A percentile compares a stretch with the other conserved stretches of the same genome.
Conservation (phyloP, 53 echinoderm and acorn worm species). For the Temnopleurus reevesii region DNA sequence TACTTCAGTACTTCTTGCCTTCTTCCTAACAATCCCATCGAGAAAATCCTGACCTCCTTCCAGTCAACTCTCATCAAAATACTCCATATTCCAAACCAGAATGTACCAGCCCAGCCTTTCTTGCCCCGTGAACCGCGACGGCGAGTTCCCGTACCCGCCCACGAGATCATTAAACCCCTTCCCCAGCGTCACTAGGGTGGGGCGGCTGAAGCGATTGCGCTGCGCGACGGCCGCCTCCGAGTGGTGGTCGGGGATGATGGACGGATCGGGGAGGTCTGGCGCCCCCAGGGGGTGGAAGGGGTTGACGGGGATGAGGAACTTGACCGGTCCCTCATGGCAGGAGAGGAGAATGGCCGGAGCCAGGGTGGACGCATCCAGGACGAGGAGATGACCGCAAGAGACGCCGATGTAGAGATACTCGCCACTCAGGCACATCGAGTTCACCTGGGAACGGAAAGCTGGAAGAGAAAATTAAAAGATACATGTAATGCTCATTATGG, state of each 20-base stretch:
- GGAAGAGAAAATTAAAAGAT: neutral
- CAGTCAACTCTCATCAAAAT: constrained; percentile 68
- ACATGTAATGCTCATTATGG: no score
- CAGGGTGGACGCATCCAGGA: constrained; percentile 77
- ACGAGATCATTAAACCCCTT: constrained; percentile 89
- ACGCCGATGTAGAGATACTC: constrained; percentile 90
- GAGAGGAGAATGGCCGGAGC: constrained; percentile 72
- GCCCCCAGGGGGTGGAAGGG: constrained; percentile 3
- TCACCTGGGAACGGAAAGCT: constrained; percentile 81
- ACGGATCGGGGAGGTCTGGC: neutral
- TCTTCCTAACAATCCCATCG: constrained; percentile 46
- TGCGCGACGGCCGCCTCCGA: neutral
- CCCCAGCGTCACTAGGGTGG: constrained; percentile 84
- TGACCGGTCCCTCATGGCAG: constrained; percentile 93
- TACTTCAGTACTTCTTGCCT: constrained; percentile 12
- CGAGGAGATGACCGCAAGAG: constrained; percentile 77
- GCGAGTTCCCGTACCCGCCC: constrained; percentile 78
- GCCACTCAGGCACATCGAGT: constrained; percentile 69
- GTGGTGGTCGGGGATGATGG: neutral
- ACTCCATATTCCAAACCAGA: constrained; percentile 82
- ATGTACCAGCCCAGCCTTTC: constrained; percentile 84
- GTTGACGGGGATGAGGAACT: constrained; percentile 70
- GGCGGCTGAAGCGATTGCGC: neutral
- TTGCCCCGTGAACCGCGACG: constrained; percentile 77
- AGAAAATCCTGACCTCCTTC: constrained; percentile 23